Percentiles rank a stretch among this genome's conserved stretches.
Conservation (phyloP, 1,140 invertebrate genomes). For the Dolichoris vasculosae region DNA sequence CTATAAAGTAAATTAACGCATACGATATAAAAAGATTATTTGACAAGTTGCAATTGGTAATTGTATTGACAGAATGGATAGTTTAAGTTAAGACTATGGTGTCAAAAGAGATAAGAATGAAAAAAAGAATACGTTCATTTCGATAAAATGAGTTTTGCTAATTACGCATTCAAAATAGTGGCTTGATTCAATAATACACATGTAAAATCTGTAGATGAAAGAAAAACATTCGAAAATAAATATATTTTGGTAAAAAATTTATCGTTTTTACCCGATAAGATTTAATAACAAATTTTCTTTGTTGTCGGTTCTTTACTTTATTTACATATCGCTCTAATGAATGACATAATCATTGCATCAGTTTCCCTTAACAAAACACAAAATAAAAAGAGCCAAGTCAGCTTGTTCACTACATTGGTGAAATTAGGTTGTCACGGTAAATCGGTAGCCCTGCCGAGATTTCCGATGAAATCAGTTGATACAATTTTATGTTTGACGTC, state of each 20-base stretch:
- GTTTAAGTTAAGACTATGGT: background rate
- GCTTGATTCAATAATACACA: background rate
- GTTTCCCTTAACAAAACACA: slow-evolving; percentile 4
- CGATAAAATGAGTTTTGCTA: background rate
- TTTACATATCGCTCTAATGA: slow-evolving; percentile 12
- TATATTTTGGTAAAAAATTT: background rate
- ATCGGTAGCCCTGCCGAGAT: slow-evolving; percentile 17
- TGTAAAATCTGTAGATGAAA: background rate
- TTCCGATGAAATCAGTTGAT: slow-evolving; percentile 47
- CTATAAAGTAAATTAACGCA: background rate
- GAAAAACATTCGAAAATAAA: slow-evolving; percentile 12
- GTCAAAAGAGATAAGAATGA: too few species aligned
- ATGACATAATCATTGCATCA: slow-evolving; percentile 37
- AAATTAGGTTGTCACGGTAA: slow-evolving; percentile 51
- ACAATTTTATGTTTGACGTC: background rate
- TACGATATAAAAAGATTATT: background rate
- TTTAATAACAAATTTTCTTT: slow-evolving; percentile 12
- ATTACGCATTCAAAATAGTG: background rate
- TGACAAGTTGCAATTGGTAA: background rate
- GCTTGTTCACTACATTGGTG: background rate
- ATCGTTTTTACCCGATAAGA: background rate
- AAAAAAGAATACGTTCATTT: too few species aligned
- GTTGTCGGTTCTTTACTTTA: background rate
- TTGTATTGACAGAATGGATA: too few species aligned
- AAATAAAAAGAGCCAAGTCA: background rate